These are phyloP conservation scores for Drosophila bocki DNA, from an alignment of 1,140 invertebrate genomes.

Conservation along the genomic window DNA sequence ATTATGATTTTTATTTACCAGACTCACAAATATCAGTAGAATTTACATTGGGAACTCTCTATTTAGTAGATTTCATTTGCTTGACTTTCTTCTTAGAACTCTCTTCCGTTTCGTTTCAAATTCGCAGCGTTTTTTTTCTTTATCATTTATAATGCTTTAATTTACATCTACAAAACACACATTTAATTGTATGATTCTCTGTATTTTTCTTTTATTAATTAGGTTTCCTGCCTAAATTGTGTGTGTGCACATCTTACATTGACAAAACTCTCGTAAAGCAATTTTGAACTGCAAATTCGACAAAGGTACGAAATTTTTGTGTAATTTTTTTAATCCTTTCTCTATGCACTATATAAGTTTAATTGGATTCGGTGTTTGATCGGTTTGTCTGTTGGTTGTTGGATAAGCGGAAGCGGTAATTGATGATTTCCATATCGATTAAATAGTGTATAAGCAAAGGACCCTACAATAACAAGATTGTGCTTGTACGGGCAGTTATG, in stretches of 20 bases:
- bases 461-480: not conserved
- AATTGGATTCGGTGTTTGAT: slow-evolving; percentile 21
- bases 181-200: slow-evolving; percentile 26
- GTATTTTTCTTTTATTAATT: slow-evolving; percentile 18
- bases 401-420: slow-evolving; percentile 51
- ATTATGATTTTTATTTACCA: slow-evolving; percentile 66
- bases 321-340: slow-evolving; percentile 42
- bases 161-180: slow-evolving; percentile 43
- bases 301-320: slow-evolving; percentile 79
- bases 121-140: slow-evolving; percentile 35
- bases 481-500: not conserved
- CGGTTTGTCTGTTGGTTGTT: slow-evolving; percentile 24
- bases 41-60: slow-evolving; percentile 63
- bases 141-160: slow-evolving; percentile 49
- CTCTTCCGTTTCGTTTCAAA: slow-evolving; percentile 51
- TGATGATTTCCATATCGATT: slow-evolving; percentile 31
- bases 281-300: slow-evolving; percentile 85
- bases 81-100: slow-evolving; percentile 36
- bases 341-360: slow-evolving; percentile 41
- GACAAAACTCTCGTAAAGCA: slow-evolving; percentile 68
- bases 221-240: slow-evolving; percentile 35
- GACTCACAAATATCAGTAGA: slow-evolving; percentile 65
- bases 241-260: slow-evolving; percentile 48
- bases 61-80: slow-evolving; percentile 32
- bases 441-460: slow-evolving; percentile 47